A percentile compares a stretch with the other conserved stretches of the same genome.
Evolutionary conservation across 1,140 invertebrate genomes (phyloP).

Genomic region (Mizuhopecten yessoensis): DNA sequence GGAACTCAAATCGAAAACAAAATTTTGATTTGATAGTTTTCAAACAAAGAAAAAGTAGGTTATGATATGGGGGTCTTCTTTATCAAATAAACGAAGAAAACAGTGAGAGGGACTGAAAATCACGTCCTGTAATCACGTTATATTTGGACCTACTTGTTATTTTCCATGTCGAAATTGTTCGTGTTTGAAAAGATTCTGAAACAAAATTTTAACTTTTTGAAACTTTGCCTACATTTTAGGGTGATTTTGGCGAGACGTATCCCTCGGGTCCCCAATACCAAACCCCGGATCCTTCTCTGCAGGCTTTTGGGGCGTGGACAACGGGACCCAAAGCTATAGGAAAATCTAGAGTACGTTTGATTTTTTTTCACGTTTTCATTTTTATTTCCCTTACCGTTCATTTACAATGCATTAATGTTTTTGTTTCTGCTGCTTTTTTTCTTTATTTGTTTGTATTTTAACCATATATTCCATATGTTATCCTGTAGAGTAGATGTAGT

Average conservation of each 20-base stretch:
- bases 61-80: neutral
- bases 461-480: neutral
- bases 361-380: conserved; percentile 31
- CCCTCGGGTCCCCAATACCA: conserved; percentile 68
- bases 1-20: conserved; percentile 51
- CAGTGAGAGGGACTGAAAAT: neutral
- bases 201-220: conserved; percentile 4
- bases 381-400: conserved; percentile 25
- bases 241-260: conserved; percentile 71
- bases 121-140: neutral
- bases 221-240: conserved; percentile 64
- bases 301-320: conserved; percentile 69
- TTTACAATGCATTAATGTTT: conserved; percentile 39
- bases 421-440: neutral
- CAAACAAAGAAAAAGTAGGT: too few species aligned
- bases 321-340: conserved; percentile 66
- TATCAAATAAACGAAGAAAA: neutral
- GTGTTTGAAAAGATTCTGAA: neutral
- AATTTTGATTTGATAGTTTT: conserved; percentile 50
- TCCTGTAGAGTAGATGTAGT: too few species aligned
- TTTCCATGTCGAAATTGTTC: neutral
- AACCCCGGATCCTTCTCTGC: conserved; percentile 65
- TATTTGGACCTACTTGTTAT: too few species aligned
- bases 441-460: neutral
- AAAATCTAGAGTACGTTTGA: conserved; percentile 71